A percentile compares a stretch with the other conserved stretches of the same genome.
These are phyloP conservation scores for Ormyrus rosae DNA, from an alignment of 2,888 invertebrate genomes.

Conservation along the genomic window DNA sequence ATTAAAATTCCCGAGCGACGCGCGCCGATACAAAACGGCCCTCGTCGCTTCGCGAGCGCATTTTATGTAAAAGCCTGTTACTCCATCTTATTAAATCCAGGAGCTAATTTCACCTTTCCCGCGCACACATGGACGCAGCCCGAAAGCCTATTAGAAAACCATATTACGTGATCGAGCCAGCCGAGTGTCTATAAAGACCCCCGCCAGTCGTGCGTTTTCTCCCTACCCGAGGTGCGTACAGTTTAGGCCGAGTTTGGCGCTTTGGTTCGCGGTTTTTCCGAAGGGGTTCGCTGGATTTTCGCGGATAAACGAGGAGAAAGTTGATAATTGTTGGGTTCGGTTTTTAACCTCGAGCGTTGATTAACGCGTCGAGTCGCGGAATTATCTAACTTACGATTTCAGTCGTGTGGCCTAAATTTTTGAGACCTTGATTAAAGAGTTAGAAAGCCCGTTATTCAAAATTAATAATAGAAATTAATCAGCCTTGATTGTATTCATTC, in stretches of 20 bases:
- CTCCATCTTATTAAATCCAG: constrained; percentile 35
- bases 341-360: no score
- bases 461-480: no score
- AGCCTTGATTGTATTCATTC: no score
- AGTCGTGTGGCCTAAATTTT: no score
- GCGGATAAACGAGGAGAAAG: no score
- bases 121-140: background rate
- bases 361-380: no score
- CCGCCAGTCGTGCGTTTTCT: constrained; percentile 24
- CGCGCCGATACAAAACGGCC: no score
- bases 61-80: constrained; percentile 31
- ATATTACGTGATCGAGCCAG: constrained; percentile 39
- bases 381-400: no score
- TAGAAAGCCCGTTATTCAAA: no score
- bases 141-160: constrained; percentile 48
- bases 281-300: background rate
- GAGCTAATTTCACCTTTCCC: constrained; percentile 41
- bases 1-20: background rate
- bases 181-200: constrained; percentile 1
- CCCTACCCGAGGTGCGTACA: background rate
- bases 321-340: no score
- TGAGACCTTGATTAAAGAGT: no score
- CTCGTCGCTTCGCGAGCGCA: no score
- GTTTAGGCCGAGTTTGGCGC: background rate
- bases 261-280: background rate